These are phyloP conservation scores for Falco biarmicus DNA, from an alignment of 2,797 vertebrate genomes.

Conservation along the genomic window DNA sequence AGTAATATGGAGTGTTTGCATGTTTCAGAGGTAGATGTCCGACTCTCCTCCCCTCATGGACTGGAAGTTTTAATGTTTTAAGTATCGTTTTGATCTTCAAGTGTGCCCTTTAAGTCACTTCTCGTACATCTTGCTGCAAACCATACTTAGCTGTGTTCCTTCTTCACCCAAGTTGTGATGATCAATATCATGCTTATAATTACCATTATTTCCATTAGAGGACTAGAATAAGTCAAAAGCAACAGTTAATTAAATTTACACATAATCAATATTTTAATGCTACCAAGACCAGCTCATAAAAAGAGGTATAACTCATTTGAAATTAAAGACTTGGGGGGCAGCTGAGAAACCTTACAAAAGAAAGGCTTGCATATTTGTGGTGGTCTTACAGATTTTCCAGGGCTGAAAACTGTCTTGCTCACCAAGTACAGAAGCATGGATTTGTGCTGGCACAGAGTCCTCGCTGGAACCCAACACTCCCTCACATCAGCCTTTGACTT, in stretches of 20 bases:
- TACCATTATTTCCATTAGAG: constrained; percentile 13
- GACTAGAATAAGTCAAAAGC: constrained; percentile 18
- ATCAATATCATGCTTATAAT: constrained; percentile 7
- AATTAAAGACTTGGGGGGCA: background rate
- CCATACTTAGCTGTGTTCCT: background rate
- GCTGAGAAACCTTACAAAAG: background rate
- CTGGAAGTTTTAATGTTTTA: background rate
- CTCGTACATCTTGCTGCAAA: background rate
- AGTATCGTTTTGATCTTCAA: background rate
- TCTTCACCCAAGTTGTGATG: background rate
- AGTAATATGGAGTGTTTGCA: background rate
- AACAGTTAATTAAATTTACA: background rate
- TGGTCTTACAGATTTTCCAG: background rate
- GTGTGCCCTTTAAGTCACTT: background rate
- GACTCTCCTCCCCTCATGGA: background rate
- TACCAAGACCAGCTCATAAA: background rate
- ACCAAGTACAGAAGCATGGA: background rate
- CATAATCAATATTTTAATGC: constrained; percentile 2
- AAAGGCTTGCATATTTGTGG: background rate
- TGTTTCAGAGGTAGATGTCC: background rate
- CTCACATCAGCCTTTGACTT: too few species aligned
- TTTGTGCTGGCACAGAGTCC: background rate
- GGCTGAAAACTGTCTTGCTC: background rate
- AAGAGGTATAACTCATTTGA: background rate
- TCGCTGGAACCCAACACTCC: background rate